A percentile compares a stretch with the other conserved stretches of the same genome.
These are phyloP conservation scores for Frieseomelitta varia DNA, from an alignment of 1,140 invertebrate species.

Conservation along the genomic window DNA sequence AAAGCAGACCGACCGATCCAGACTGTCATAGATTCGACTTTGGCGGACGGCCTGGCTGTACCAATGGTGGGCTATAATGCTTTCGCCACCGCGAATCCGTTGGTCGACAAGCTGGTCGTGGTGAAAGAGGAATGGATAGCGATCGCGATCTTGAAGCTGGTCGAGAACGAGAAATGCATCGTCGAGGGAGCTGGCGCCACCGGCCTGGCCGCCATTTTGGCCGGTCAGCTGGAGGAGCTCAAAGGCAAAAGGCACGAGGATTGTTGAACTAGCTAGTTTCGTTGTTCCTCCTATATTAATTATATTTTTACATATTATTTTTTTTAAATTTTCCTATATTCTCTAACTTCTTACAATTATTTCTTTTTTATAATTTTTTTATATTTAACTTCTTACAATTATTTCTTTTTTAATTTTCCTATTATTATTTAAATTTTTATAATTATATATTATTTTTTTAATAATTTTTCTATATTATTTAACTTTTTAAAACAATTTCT, in stretches of 20 bases:
- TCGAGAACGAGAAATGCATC: conserved; percentile 96
- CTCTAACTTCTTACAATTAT: too few species aligned
- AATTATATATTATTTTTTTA: too few species aligned
- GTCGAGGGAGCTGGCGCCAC: conserved; percentile 96
- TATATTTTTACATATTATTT: too few species aligned
- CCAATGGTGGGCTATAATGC: conserved; percentile 95
- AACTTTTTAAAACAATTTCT: too few species aligned
- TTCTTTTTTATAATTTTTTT: too few species aligned
- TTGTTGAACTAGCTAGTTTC: background rate
- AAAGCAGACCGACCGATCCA: conserved; percentile 87
- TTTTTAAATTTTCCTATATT: too few species aligned
- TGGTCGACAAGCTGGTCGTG: conserved; percentile 93
- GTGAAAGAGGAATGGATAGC: conserved; percentile 94
- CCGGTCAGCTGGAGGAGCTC: conserved; percentile 91
- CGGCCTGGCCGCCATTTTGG: conserved; percentile 93
- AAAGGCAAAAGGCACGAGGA: conserved; percentile 88
- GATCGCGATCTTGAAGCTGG: conserved; percentile 91
- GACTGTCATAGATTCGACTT: conserved; percentile 88
- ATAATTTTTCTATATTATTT: too few species aligned
- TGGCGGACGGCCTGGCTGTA: conserved; percentile 96
- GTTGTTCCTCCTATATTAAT: too few species aligned
- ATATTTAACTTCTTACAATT: too few species aligned
- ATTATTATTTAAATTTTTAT: too few species aligned
- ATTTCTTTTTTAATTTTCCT: too few species aligned
- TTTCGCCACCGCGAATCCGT: conserved; percentile 88